phyloP scores from a whole-genome alignment of 2,888 invertebrate genomes.

The Microdon myrmicae region DNA sequence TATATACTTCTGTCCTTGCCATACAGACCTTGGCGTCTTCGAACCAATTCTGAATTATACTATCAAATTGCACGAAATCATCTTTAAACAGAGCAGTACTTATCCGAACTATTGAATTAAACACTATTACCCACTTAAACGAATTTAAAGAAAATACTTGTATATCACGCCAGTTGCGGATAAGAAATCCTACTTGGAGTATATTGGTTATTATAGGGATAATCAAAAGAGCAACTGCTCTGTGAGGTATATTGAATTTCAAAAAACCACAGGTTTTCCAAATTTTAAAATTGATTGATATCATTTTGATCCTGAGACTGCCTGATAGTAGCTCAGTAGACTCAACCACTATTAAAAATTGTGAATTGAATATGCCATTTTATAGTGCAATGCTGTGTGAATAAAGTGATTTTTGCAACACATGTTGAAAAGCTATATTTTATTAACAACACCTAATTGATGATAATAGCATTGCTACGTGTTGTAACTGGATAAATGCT shows the following conservation, averaged over 20 bases:
- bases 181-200: slow-evolving; percentile 27
- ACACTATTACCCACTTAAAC: slow-evolving; percentile 51
- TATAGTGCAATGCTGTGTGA: too few relatives aligned
- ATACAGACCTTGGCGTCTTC: slow-evolving; percentile 40
- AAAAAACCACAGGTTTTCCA: slow-evolving; percentile 50
- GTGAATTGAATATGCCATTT: too few relatives aligned
- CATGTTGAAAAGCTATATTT: too few relatives aligned
- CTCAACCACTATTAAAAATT: too few relatives aligned
- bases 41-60: slow-evolving; percentile 36
- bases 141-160: slow-evolving; percentile 30
- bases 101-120: slow-evolving; percentile 48
- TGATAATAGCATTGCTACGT: too few relatives aligned
- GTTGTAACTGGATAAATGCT: too few relatives aligned
- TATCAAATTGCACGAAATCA: slow-evolving; percentile 39
- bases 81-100: slow-evolving; percentile 29
- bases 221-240: slow-evolving; percentile 4
- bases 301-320: too few relatives aligned
- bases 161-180: slow-evolving; percentile 25
- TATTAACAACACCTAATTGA: too few relatives aligned
- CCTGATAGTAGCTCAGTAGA: too few relatives aligned
- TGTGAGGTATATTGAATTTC: slow-evolving; percentile 18
- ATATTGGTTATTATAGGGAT: slow-evolving; percentile 18
- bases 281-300: slow-evolving; percentile 46
- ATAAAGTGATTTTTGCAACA: too few relatives aligned
- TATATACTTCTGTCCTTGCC: background rate